Base-by-base conservation (phyloP, 2,888 invertebrate genomes). In the Sesia bembeciformis region DNA sequence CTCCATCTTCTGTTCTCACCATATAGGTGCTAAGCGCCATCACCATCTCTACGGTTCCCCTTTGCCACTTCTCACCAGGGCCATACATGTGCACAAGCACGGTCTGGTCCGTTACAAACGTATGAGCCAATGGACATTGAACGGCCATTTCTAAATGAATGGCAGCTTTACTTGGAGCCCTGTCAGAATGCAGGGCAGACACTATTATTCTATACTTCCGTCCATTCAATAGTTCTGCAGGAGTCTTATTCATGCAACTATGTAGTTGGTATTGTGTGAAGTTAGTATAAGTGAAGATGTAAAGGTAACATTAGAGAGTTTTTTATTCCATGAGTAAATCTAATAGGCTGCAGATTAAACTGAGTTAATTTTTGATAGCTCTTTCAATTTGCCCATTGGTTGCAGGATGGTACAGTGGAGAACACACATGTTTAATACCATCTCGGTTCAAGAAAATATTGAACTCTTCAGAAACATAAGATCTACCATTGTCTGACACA, bases 251-350 rank as follows among this genome's bases (percentile, higher is more conserved):
- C 3, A 53, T 58, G 23, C 23, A 23, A 5, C 23, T 40, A n/a
- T n/a, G n/a, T n/a, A 4, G 43, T 58, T 4, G 54, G 54, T n/a
- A 51, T 54, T 4, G 49, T 54, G 61, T 59, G 57, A 64, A 63
- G 56, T 65, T 65, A 4, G 60, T 52, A 55, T 63, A 60, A 4
- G 64, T 49, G 8, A 63, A 52, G 52, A 58, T 57, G 57, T 62
- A 66, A 4, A 59, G 59, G 53, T 57, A n/a, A n/a, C n/a, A n/a
- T n/a, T n/a, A n/a, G n/a, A n/a, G n/a, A n/a, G n/a, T n/a, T n/a
- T n/a, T n/a, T n/a, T n/a, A n/a, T n/a, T n/a, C n/a, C n/a, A n/a
- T n/a, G n/a, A n/a, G n/a, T n/a, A n/a, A n/a, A n/a, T n/a, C n/a
- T n/a, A n/a, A n/a, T n/a, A n/a, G n/a, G n/a, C n/a, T n/a, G n/a